These are phyloP conservation scores for Euschistus heros DNA, from an alignment of 1,140 invertebrate species.

Conservation along the genomic window DNA sequence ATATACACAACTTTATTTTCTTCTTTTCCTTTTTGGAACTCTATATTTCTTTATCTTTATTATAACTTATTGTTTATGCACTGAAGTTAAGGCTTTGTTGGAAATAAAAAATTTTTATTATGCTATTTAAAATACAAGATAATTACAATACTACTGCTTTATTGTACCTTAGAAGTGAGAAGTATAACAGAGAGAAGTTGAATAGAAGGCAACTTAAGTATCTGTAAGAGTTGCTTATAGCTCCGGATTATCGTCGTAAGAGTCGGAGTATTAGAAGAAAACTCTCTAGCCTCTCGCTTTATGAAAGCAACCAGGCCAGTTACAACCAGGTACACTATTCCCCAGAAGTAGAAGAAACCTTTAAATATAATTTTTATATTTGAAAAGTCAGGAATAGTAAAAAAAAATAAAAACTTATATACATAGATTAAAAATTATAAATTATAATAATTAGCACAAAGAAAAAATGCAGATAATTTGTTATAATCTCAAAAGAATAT, in stretches of 20 bases:
- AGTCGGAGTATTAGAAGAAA: constrained; percentile 38
- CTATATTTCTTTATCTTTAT: no score
- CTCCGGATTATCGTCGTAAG: constrained; percentile 59
- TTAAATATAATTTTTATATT: constrained; percentile 29
- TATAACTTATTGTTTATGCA: no score
- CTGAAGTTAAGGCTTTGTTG: no score
- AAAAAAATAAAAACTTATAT: no score
- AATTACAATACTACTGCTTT: background rate
- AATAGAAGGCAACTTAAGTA: constrained; percentile 74
- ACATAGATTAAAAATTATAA: no score
- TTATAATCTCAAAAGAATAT: no score
- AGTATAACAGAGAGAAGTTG: constrained; percentile 65
- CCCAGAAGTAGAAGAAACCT: constrained; percentile 95
- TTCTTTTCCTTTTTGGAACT: no score
- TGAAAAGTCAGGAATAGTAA: no score
- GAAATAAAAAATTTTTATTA: constrained; percentile 7
- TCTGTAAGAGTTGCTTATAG: constrained; percentile 73
- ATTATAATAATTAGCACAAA: no score
- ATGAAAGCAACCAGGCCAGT: constrained; percentile 84
- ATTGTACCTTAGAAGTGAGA: constrained; percentile 78
- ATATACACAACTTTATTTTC: no score
- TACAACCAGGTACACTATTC: constrained; percentile 75
- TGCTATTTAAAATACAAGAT: background rate
- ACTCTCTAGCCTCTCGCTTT: constrained; percentile 65
- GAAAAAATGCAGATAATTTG: no score